Conservation (phyloP, 2,113 vertebrate species). For the Ceuthmochares aereus region DNA sequence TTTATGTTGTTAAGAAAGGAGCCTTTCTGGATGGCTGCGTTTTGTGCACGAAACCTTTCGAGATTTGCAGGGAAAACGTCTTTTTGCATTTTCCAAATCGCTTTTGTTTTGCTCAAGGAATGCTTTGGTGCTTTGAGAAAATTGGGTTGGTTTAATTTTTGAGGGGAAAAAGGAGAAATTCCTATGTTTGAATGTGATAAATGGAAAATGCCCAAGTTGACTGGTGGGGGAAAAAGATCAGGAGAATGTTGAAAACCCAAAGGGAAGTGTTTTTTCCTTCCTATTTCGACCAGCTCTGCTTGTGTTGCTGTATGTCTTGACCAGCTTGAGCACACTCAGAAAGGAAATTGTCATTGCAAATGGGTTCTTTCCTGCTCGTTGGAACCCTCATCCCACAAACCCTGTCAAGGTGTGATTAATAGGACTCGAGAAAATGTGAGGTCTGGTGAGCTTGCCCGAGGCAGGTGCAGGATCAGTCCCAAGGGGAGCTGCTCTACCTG, state of each 20-base stretch:
- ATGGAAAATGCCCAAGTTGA: background rate
- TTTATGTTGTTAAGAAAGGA: background rate
- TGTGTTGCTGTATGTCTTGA: background rate
- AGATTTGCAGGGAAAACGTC: background rate
- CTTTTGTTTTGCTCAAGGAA: background rate
- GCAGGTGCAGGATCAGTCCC: accelerated
- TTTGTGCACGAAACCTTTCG: background rate
- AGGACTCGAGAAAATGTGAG: background rate
- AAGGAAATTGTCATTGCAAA: background rate
- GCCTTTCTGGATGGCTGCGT: background rate
- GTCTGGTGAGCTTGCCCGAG: background rate
- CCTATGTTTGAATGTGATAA: accelerated
- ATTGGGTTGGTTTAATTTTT: accelerated
- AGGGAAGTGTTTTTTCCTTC: conserved; percentile 7
- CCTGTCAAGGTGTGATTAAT: background rate
- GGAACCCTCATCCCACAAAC: background rate
- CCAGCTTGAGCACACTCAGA: background rate
- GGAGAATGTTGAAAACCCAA: background rate
- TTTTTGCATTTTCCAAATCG: background rate
- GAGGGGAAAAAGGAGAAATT: background rate
- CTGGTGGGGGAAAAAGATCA: background rate
- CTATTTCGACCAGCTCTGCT: background rate
- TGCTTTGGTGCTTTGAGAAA: background rate
- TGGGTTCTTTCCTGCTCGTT: background rate
- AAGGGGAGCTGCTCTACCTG: background rate